phyloP scores from a whole-genome alignment of 2,888 invertebrate species.

The Parasteatoda lunata region DNA sequence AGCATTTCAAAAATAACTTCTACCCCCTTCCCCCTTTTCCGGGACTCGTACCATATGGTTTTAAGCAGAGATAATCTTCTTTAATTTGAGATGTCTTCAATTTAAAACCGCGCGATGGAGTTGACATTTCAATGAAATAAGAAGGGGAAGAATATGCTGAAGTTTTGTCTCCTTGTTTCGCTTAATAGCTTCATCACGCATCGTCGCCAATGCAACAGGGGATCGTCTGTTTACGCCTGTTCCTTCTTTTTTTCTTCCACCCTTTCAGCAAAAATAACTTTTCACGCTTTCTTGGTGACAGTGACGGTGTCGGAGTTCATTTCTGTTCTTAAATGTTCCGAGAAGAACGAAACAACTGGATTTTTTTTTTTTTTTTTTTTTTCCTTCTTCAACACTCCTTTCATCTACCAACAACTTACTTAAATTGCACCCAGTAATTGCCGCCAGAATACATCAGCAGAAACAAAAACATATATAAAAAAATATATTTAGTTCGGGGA shows the following conservation, averaged over 20 bases:
- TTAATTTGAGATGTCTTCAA: slow-evolving; percentile 54
- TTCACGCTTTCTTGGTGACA: slow-evolving; percentile 57
- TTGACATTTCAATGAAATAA: slow-evolving; percentile 48
- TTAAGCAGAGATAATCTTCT: slow-evolving; percentile 30
- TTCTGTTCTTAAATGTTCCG: slow-evolving; percentile 64
- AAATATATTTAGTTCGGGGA: no score
- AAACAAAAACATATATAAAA: no score
- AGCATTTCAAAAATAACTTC: slow-evolving; percentile 22
- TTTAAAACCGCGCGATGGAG: slow-evolving; percentile 61
- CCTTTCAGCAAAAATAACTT: slow-evolving; percentile 53
- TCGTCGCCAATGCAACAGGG: slow-evolving; percentile 58
- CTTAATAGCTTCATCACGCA: slow-evolving; percentile 65
- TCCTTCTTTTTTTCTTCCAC: slow-evolving; percentile 14
- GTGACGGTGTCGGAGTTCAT: slow-evolving; percentile 58
- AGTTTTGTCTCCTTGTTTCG: not conserved
- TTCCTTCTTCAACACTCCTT: slow-evolving; percentile 7
- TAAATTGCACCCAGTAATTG: not conserved
- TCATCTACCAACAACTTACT: slow-evolving; percentile 5
- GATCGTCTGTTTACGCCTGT: slow-evolving; percentile 31
- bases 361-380: slow-evolving; percentile 18
- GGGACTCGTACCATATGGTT: not conserved
- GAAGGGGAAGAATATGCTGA: not conserved
- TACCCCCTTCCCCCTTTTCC: slow-evolving; percentile 5
- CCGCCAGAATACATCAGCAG: not conserved
- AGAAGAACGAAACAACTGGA: slow-evolving; percentile 50